These are phyloP conservation scores for Megalops cyprinoides DNA, from an alignment of 2,797 vertebrate species.

Conservation along the genomic window DNA sequence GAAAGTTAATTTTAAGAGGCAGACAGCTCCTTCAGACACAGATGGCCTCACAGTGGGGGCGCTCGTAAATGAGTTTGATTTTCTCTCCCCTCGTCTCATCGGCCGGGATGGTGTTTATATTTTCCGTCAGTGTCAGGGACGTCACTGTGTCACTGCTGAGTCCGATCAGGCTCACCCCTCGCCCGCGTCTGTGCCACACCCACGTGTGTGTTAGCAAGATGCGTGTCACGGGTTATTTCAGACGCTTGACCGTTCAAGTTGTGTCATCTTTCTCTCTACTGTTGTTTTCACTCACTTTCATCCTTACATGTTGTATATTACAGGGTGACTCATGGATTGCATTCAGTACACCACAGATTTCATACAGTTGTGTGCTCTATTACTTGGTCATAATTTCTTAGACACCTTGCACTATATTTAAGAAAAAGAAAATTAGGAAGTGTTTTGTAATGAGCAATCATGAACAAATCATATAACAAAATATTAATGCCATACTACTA, in stretches of 20 bases:
- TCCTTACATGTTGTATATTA: no score
- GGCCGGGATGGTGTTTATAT: neutral
- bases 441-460: no score
- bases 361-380: no score
- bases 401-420: no score
- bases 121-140: neutral
- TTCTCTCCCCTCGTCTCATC: slow-evolving; percentile 9
- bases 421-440: no score
- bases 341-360: no score
- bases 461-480: no score
- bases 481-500: no score
- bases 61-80: slow-evolving; percentile 8
- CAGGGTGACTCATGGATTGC: no score
- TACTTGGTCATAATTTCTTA: no score
- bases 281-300: neutral
- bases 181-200: neutral
- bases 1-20: neutral
- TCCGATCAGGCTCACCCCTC: neutral
- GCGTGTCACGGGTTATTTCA: neutral
- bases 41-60: neutral
- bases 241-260: neutral
- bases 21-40: neutral
- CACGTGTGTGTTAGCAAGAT: neutral
- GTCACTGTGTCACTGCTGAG: neutral
- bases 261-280: neutral